These are phyloP conservation scores for Pachliopta kotzebuea DNA, from an alignment of 2,888 invertebrate genomes.

Conservation along the genomic window DNA sequence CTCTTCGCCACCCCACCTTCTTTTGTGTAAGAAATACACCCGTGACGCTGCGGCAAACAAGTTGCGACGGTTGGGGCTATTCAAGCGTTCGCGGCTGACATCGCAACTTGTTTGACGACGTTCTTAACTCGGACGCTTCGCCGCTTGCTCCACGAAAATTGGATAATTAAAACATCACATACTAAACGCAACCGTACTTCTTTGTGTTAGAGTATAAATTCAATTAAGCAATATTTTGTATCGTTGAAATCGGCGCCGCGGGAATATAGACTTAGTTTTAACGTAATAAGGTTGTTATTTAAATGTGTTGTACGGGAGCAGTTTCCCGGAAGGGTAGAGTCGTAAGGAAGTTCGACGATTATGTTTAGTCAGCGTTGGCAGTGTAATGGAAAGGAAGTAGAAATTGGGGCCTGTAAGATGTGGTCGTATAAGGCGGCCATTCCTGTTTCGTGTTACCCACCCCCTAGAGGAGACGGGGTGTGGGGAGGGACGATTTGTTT, in stretches of 20 bases:
- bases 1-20: slow-evolving; percentile 49
- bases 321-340: slow-evolving; percentile 76
- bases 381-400: slow-evolving; percentile 78
- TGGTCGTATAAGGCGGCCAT: slow-evolving; percentile 75
- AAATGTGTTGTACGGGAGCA: slow-evolving; percentile 44
- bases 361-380: slow-evolving; percentile 77
- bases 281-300: slow-evolving; percentile 51
- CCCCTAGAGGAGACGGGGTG: slow-evolving; percentile 35
- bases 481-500: slow-evolving; percentile 66
- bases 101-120: slow-evolving; percentile 72
- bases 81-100: slow-evolving; percentile 72
- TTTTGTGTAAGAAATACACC: slow-evolving; percentile 77
- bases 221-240: slow-evolving; percentile 27
- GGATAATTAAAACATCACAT: slow-evolving; percentile 51
- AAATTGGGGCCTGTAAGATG: slow-evolving; percentile 79
- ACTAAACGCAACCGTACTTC: slow-evolving; percentile 35
- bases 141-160: slow-evolving; percentile 75
- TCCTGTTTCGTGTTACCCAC: slow-evolving; percentile 42
- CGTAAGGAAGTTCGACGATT: slow-evolving; percentile 80
- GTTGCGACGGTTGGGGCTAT: slow-evolving; percentile 73
- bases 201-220: slow-evolving; percentile 27
- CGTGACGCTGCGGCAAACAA: slow-evolving; percentile 68
- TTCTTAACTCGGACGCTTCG: slow-evolving; percentile 78
- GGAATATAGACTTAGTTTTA: slow-evolving; percentile 43
- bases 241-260: slow-evolving; percentile 29